Evolutionary conservation across 2,888 invertebrate genomes (phyloP).

Genomic region (Nymphalis polychloros): DNA sequence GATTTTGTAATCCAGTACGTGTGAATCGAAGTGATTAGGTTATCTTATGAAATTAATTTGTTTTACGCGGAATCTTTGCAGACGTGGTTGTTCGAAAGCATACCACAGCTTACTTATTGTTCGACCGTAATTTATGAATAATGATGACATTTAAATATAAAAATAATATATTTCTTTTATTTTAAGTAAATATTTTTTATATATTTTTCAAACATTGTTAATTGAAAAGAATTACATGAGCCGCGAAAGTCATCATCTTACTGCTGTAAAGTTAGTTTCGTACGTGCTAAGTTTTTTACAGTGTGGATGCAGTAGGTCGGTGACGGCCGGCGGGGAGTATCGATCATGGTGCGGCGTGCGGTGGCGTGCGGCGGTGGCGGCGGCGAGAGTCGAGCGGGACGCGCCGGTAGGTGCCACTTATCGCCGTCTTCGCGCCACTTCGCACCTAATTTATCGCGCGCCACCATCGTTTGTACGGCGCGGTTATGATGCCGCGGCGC

Average conservation of each 20-base stretch:
- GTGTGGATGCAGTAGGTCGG: slow-evolving; percentile 30
- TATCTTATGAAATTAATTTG: slow-evolving; percentile 13
- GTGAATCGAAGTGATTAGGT: slow-evolving; percentile 1
- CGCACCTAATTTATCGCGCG: slow-evolving; percentile 76
- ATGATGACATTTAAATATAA: background rate
- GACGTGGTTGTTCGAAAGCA: background rate
- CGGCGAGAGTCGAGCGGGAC: slow-evolving; percentile 31
- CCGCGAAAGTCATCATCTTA: too few relatives aligned
- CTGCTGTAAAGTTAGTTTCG: background rate
- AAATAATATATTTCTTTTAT: too few relatives aligned
- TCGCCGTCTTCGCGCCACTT: slow-evolving; percentile 77
- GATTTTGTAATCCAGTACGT: background rate
- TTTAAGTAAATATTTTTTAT: too few relatives aligned
- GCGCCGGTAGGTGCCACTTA: slow-evolving; percentile 63
- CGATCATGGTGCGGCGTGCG: slow-evolving; percentile 49
- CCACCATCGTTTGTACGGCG: slow-evolving; percentile 31
- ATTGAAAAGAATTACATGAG: too few relatives aligned
- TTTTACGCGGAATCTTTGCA: slow-evolving; percentile 5
- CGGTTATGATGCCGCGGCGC: slow-evolving; percentile 14
- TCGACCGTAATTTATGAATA: background rate
- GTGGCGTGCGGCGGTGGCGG: slow-evolving; percentile 49
- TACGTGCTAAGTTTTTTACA: slow-evolving; percentile 1
- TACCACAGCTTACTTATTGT: background rate
- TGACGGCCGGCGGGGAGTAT: slow-evolving; percentile 48
- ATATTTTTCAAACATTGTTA: too few relatives aligned